These are phyloP conservation scores for Calycopis cecrops DNA, from an alignment of 1,140 invertebrate species.

Conservation along the genomic window DNA sequence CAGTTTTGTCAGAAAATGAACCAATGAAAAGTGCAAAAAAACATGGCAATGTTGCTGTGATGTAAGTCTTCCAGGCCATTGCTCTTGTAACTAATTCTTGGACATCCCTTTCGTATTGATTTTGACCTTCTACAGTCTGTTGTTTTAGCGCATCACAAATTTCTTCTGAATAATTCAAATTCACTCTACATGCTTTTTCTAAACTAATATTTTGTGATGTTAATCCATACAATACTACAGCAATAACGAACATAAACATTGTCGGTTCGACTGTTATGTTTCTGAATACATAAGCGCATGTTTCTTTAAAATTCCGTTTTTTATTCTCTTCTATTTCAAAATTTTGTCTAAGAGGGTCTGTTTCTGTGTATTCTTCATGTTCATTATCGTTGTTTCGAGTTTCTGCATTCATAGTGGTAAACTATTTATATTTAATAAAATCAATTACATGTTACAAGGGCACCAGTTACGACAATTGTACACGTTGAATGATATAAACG, in stretches of 20 bases:
- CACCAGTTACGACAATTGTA: not conserved
- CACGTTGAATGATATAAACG: conserved; percentile 12
- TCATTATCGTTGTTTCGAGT: conserved; percentile 11
- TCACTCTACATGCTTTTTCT: conserved; percentile 61
- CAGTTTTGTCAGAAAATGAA: conserved; percentile 74
- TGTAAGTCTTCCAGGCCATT: conserved; percentile 44
- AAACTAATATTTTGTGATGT: conserved; percentile 54
- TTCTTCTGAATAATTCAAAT: conserved; percentile 52
- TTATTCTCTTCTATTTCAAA: conserved; percentile 19
- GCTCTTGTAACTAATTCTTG: conserved; percentile 44
- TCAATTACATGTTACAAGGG: not conserved
- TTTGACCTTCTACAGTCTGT: conserved; percentile 41
- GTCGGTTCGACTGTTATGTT: conserved; percentile 59
- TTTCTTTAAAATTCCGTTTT: conserved; percentile 31
- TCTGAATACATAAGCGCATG: conserved; percentile 24
- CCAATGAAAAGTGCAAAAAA: conserved; percentile 78
- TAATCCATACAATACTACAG: conserved; percentile 36
- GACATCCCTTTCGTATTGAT: conserved; percentile 48
- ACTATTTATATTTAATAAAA: not conserved
- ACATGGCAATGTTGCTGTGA: conserved; percentile 69
- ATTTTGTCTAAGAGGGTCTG: conserved; percentile 42
- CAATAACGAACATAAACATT: conserved; percentile 40
- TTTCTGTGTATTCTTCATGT: conserved; percentile 38
- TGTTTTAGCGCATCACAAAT: conserved; percentile 48
- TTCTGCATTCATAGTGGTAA: conserved; percentile 10